Base-by-base conservation (phyloP, 2,797 vertebrate species). In the Sebastes matsubarae region DNA sequence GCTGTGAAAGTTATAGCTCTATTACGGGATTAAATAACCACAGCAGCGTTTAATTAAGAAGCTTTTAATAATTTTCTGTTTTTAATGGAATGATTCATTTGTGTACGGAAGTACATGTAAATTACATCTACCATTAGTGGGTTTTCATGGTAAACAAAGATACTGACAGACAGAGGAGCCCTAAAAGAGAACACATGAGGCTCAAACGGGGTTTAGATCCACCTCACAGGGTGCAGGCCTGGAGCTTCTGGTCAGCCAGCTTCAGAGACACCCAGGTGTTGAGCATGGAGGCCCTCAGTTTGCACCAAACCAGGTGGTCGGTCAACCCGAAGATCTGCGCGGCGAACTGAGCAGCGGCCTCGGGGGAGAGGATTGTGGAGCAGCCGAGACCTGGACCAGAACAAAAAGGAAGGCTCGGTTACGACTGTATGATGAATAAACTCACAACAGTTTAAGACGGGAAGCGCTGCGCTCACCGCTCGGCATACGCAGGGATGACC, bases 181-280 rank as follows among this genome's bases (percentile, higher is more conserved):
- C 46, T 14, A 22, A 38, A 18, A 25, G 34, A 46, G 20, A 3
- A 9, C 64, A 52, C 14, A 4, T 1, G 8, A 10, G 20, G 36
- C 38, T 73, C 13, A 27, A 55, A 24, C 11, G 18, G 4, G 3
- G 67, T 18, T 59, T 72, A 29, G 42, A 55, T 38, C 32, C 36
- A 18, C 22, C 80, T 96, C 91, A 97, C 69, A 97, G 91, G 87
- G 88, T 96, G 85, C 96, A 97, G 72, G 96, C 96, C 79, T 97
- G 96, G 29, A 98, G 94, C 88, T 97, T 98, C 91, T 97, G 95
- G 93, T 99, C 98, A 16, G 98, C 97, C 87, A 96, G 95, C 89
- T 99, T 99, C 75, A 99, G 95, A 42, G 97, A 95, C 90, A 99
- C 96, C 98, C 98, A 99, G 6, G 97, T 99, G 92, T 98, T 99